Evolutionary conservation across 2,113 vertebrate genomes (phyloP), one percentile per base, ranked within the genome.

Genomic region (Clarias batrachus): DNA sequence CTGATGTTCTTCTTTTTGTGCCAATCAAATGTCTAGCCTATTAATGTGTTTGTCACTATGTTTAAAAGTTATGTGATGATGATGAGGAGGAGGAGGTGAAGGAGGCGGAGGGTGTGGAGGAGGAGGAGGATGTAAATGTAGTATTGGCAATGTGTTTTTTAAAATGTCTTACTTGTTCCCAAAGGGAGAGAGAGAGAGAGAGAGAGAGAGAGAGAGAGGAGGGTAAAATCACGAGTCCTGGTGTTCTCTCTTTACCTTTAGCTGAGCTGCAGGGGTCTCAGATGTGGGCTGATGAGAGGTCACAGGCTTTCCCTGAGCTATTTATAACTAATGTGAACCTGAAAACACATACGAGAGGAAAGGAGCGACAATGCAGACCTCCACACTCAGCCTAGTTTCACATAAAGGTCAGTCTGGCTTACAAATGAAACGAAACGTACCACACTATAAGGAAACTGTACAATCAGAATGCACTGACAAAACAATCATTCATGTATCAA

Each of bases 251-350:
- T 89, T 91, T 92, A 93, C 93, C 91, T 86, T 92, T 56, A 90
- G 93, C 92, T 90, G 92, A 77, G 92, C 91, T 91, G 92, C 92
- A 90, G 84, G 93, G 94, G 94, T 93, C 93, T 93, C 92, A 92
- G 94, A 93, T 88, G 87, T 86, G 74, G 92, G 88, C 89, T 94
- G 93, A 94, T 95, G 94, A 93, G 92, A 92, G 85, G 77, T 74
- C 79, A 71, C 88, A 84, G 81, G 78, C 66, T 83, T 81, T 80
- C 68, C 65, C 78, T 78, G 70, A 74, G 73, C 76, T 87, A 80
- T 89, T 87, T 74, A 89, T 85, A 85, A 71, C 60, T 84, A 59
- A 81, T 27, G 41, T 63, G 16, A 14, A 87, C 71, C 68, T n/a
- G 52, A 48, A 83, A 63, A 66, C 62, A 86, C 84, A 86, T 52